These are phyloP conservation scores for Habrosyne pyritoides DNA, from an alignment of 2,888 invertebrate genomes.

Conservation along the genomic window DNA sequence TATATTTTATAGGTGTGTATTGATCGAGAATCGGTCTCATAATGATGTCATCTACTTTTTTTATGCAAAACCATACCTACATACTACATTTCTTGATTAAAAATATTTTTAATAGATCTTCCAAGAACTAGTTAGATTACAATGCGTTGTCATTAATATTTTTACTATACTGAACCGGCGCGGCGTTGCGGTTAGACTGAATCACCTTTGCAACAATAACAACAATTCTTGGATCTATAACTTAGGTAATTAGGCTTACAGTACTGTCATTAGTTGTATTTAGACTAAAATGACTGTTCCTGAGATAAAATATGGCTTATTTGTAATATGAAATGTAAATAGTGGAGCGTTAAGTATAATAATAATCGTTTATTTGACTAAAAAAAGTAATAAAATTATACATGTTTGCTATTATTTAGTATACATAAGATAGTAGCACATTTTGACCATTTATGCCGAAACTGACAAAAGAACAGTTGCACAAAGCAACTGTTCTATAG, in stretches of 20 bases:
- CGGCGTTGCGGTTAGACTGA: conserved; percentile 50
- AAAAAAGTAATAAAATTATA: too few species aligned
- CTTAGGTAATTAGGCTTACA: not conserved
- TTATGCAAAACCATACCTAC: not conserved
- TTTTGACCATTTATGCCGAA: too few species aligned
- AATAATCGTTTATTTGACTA: too few species aligned
- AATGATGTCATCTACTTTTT: not conserved
- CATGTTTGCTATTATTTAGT: too few species aligned
- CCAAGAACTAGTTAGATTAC: conserved; percentile 14
- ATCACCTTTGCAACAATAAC: conserved; percentile 47
- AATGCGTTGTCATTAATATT: conserved; percentile 20
- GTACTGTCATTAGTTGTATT: not conserved
- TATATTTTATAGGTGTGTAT: not conserved
- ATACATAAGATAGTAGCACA: too few species aligned
- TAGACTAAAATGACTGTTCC: not conserved
- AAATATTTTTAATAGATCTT: conserved; percentile 17
- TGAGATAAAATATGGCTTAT: not conserved
- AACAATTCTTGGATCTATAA: conserved; percentile 33
- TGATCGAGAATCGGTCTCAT: not conserved
- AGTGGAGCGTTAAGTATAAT: too few species aligned
- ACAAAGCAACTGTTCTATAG: too few species aligned
- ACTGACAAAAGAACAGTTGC: too few species aligned
- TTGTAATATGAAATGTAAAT: too few species aligned
- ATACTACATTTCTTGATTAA: not conserved
- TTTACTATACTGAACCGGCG: conserved; percentile 41